These are phyloP conservation scores for Brachionus rotundiformis DNA, from an alignment of 1,140 invertebrate genomes.

Conservation along the genomic window DNA sequence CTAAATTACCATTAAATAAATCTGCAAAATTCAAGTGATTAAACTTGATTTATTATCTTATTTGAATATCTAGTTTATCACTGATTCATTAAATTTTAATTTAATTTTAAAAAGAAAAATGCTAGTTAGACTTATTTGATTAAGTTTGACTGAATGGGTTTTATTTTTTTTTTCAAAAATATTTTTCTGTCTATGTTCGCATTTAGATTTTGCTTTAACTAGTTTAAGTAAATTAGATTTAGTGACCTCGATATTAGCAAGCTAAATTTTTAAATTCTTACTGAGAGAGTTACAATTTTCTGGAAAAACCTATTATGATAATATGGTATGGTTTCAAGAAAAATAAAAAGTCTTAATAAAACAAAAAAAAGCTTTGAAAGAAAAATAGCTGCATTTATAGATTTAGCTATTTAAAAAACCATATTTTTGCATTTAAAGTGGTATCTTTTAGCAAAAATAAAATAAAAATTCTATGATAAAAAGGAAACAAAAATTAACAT, in stretches of 20 bases:
- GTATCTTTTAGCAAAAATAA: not conserved
- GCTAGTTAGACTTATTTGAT: not conserved
- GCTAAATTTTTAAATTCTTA: too few species aligned
- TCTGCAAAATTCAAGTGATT: too few species aligned
- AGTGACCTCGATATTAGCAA: too few species aligned
- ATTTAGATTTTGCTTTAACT: not conserved
- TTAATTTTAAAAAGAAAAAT: not conserved
- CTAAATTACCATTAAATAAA: not conserved
- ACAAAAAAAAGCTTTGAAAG: not conserved
- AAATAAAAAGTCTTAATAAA: too few species aligned
- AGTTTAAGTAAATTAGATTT: not conserved
- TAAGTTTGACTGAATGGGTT: not conserved
- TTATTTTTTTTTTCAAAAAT: not conserved
- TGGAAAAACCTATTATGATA: too few species aligned
- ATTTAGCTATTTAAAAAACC: too few species aligned
- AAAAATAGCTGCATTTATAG: too few species aligned
- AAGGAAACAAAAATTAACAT: constrained; percentile 20
- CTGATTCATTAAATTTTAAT: too few species aligned
- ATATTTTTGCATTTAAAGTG: not conserved
- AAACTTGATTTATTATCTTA: too few species aligned
- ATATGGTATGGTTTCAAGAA: too few species aligned
- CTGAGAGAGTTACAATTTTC: too few species aligned
- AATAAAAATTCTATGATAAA: not conserved
- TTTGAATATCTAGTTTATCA: too few species aligned
- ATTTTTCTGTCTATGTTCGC: not conserved